phyloP scores from a whole-genome alignment of 2,888 invertebrate genomes.

The Erebia palarica region DNA sequence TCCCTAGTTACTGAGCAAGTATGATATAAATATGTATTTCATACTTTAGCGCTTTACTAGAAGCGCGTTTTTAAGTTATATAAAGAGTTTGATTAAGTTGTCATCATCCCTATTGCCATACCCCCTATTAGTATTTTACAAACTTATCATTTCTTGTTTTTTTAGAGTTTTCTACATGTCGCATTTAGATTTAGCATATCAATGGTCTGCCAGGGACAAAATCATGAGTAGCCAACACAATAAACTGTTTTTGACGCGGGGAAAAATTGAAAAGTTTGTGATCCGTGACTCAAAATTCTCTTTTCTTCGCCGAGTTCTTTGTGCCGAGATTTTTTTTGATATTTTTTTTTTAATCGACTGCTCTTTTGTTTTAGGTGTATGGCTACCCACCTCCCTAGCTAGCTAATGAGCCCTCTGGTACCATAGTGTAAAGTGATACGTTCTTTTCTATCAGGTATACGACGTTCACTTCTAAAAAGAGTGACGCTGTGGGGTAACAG shows the following conservation, averaged over 20 bases:
- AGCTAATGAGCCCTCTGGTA: no score
- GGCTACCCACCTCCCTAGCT: not conserved
- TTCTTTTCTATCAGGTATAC: no score
- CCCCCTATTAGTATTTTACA: no score
- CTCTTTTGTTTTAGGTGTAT: conserved; percentile 15
- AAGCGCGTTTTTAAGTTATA: no score
- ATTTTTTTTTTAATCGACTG: conserved; percentile 7
- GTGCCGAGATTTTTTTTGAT: conserved; percentile 6
- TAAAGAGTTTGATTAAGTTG: no score
- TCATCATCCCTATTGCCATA: no score
- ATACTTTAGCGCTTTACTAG: no score
- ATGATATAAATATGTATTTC: no score
- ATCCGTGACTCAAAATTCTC: conserved; percentile 20
- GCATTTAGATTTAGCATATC: conserved; percentile 2
- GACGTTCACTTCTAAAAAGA: no score
- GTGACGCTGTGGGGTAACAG: no score
- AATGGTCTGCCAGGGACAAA: conserved; percentile 16
- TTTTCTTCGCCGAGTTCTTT: conserved; percentile 16
- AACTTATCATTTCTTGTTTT: not conserved
- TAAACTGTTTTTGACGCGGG: conserved; percentile 41
- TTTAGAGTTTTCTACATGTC: not conserved
- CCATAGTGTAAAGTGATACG: no score
- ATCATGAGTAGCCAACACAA: conserved; percentile 24
- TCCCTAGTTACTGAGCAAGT: no score
- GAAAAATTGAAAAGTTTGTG: conserved; percentile 31